A percentile compares a stretch with the other conserved stretches of the same genome.
phyloP scores from a whole-genome alignment of 92 coral and sea anemone genomes.

The Phenganax stokvisi region DNA sequence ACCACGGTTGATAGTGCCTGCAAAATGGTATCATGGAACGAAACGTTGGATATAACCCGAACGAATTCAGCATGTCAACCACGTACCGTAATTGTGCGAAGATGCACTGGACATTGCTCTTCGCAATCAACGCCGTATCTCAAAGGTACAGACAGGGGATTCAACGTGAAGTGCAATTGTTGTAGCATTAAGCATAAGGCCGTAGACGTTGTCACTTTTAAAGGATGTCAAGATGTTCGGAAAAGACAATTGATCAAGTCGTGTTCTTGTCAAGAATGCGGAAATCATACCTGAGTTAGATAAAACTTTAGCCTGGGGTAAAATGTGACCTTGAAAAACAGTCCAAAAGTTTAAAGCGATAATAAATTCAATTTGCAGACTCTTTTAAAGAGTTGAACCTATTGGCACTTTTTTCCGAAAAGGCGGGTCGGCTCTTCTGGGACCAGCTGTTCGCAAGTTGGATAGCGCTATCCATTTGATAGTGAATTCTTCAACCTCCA shows the following conservation, averaged over 20 bases:
- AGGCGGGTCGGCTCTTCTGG: no score
- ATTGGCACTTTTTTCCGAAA: no score
- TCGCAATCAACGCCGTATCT: not conserved
- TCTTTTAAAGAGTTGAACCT: no score
- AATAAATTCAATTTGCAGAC: no score
- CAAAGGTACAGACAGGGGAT: not conserved
- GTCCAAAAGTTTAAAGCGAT: no score
- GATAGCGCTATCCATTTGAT: no score
- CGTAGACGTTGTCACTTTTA: not conserved
- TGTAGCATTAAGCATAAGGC: not conserved
- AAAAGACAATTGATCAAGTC: not conserved
- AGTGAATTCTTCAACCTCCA: no score
- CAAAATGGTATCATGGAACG: not conserved
- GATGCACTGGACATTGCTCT: not conserved
- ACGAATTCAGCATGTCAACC: slow-evolving; percentile 19
- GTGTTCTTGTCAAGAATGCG: not conserved
- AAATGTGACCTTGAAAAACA: no score
- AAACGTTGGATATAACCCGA: not conserved
- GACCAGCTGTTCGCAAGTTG: no score
- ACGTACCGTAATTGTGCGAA: not conserved
- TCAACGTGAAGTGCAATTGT: not conserved
- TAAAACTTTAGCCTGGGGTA: no score
- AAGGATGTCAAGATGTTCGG: slow-evolving; percentile 8
- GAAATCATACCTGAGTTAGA: no score
- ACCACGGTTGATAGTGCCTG: not conserved